phyloP scores from a whole-genome alignment of 2,888 invertebrate species.

The Yponomeuta evonymella region DNA sequence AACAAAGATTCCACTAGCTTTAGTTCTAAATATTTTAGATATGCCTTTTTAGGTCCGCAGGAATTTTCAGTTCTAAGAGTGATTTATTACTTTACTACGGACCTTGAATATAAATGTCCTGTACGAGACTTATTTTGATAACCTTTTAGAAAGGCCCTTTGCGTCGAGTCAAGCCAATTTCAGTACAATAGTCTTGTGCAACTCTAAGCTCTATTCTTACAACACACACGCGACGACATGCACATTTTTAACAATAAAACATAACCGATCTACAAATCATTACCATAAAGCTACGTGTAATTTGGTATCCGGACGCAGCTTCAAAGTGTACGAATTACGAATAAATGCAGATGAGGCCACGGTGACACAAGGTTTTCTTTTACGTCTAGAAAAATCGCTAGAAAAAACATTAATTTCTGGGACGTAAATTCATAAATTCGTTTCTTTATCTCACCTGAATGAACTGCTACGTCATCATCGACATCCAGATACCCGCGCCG shows the following conservation, averaged over 20 bases:
- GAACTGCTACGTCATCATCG: constrained; percentile 82
- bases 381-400: not conserved
- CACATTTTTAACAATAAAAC: constrained; percentile 9
- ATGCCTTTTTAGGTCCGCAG: not conserved
- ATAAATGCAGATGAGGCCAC: not conserved
- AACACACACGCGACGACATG: not conserved
- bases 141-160: constrained; percentile 31
- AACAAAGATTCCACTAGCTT: not conserved
- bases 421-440: not conserved
- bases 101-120: constrained; percentile 2
- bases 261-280: not conserved
- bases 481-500: constrained; percentile 71
- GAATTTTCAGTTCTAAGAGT: not conserved
- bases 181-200: not conserved
- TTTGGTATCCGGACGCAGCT: constrained; percentile 18
- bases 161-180: constrained; percentile 24
- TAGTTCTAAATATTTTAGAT: constrained; percentile 2
- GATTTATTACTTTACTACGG: not conserved
- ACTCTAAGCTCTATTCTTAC: not conserved
- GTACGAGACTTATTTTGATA: constrained; percentile 12
- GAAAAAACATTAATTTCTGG: not conserved
- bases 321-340: not conserved
- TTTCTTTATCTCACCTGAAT: constrained; percentile 78
- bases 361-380: not conserved
- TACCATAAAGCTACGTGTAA: constrained; percentile 26